These are phyloP conservation scores for Platycheirus albimanus DNA, from an alignment of 2,888 invertebrate species.

Conservation along the genomic window DNA sequence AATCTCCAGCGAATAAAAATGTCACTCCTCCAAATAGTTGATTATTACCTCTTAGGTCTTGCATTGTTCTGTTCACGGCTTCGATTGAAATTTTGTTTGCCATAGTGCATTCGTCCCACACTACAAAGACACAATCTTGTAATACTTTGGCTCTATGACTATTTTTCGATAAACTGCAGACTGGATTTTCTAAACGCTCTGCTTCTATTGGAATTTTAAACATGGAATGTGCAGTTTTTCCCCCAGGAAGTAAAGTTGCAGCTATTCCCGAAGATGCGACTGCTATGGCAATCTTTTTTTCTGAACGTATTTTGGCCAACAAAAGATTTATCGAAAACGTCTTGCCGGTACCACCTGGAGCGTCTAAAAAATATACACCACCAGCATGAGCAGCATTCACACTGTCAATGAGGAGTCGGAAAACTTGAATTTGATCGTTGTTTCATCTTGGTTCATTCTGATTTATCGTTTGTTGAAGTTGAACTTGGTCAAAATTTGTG, in stretches of 20 bases:
- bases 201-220: not conserved
- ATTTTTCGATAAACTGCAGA: too few relatives aligned
- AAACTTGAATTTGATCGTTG: too few relatives aligned
- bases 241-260: slow-evolving; percentile 78
- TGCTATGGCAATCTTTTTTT: slow-evolving; percentile 77
- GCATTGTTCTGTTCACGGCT: slow-evolving; percentile 1
- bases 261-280: slow-evolving; percentile 77
- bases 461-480: too few relatives aligned
- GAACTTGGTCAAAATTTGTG: too few relatives aligned
- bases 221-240: slow-evolving; percentile 6
- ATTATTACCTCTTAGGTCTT: slow-evolving; percentile 3
- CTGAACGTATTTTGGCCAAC: slow-evolving; percentile 77
- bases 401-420: too few relatives aligned
- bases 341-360: slow-evolving; percentile 51
- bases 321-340: too few relatives aligned
- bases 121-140: not conserved
- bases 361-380: slow-evolving; percentile 54
- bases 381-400: too few relatives aligned
- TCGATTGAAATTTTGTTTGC: slow-evolving; percentile 12
- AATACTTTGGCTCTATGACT: too few relatives aligned
- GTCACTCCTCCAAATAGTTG: too few relatives aligned
- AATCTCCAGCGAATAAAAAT: too few relatives aligned
- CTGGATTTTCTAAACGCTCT: too few relatives aligned
- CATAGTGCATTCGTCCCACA: slow-evolving; percentile 9
- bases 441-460: too few relatives aligned